Evolutionary conservation across 1,140 invertebrate species (phyloP), one percentile per base, ranked within the genome.

Genomic region (Papilio polytes): DNA sequence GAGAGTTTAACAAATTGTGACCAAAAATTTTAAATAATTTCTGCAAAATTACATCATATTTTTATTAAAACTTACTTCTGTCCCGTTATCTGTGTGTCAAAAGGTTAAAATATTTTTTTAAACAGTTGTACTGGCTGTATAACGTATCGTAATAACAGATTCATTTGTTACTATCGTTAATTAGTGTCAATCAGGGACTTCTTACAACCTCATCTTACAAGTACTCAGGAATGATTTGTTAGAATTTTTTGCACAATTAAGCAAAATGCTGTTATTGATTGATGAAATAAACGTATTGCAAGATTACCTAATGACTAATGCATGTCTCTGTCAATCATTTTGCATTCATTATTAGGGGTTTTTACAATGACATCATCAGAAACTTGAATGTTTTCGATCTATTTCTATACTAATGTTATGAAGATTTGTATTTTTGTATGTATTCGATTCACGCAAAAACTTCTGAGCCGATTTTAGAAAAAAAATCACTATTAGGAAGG

Each of bases 81-180:
- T 26, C 12, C 2, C 2, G 20, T 3, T 63, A 12, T 63, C 36
- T 36, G 7, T 41, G 36, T 41, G 10, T 22, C 59, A 63, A 12
- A 0, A 26, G n/a, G 22, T 22, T 63, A 63, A 3, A 26, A 63
- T 26, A 7, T 63, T 0, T 26, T 59, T 36, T 36, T 3, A 22
- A 26, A 10, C 1, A 22, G 9, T 20, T 20, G 1, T 22, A 76
- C 48, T 80, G 70, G 72, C 31, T 36, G 31, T 41, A 41, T 41
- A 1, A 1, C 74, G 81, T 56, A 63, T 76, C 72, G 48, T 83
- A 85, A 85, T 85, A 80, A 81, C 80, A 56, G 80, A 44, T 73
- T 81, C 82, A 82, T 83, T 83, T 80, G 81, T 83, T 70, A 78
- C 74, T 1, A 78, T 59, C 56, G 66, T 78, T 83, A 81, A 85